These are phyloP conservation scores for Pachymerium ferrugineum DNA, from an alignment of 2,888 invertebrate genomes.

Conservation along the genomic window DNA sequence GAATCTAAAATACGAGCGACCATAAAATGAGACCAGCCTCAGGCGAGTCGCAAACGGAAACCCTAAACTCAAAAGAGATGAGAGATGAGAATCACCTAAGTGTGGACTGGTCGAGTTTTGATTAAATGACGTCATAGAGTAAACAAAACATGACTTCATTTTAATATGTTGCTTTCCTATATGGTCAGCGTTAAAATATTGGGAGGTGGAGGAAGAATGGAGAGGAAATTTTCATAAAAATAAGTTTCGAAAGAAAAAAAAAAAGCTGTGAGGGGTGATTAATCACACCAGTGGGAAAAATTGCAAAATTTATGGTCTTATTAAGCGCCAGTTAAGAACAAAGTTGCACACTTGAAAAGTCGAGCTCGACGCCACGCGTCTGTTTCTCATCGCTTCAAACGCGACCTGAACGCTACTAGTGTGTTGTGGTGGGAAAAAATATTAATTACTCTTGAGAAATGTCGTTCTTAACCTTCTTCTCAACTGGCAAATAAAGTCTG, in stretches of 20 bases:
- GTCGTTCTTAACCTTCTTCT: too few species aligned
- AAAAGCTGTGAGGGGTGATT: neutral
- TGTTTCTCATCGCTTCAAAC: neutral
- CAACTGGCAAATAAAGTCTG: too few species aligned
- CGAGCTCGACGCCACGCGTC: neutral
- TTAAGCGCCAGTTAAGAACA: neutral
- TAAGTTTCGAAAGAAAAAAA: too few species aligned
- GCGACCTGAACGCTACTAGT: too few species aligned
- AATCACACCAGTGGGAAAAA: constrained; percentile 8
- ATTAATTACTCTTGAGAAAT: too few species aligned
- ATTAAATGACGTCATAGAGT: constrained; percentile 5
- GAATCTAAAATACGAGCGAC: neutral
- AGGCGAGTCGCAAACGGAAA: neutral
- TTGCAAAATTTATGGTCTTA: neutral
- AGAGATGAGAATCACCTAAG: neutral
- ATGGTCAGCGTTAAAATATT: too few species aligned
- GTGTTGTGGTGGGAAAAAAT: too few species aligned
- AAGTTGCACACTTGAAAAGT: neutral
- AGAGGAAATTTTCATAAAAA: too few species aligned
- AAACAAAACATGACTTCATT: too few species aligned
- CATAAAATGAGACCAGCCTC: neutral
- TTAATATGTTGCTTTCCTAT: too few species aligned
- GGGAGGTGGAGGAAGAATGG: too few species aligned
- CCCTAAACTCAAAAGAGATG: too few species aligned
- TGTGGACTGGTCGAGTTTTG: neutral